These are phyloP conservation scores for Euplagia quadripunctaria DNA, from an alignment of 2,888 invertebrate genomes.

Conservation along the genomic window DNA sequence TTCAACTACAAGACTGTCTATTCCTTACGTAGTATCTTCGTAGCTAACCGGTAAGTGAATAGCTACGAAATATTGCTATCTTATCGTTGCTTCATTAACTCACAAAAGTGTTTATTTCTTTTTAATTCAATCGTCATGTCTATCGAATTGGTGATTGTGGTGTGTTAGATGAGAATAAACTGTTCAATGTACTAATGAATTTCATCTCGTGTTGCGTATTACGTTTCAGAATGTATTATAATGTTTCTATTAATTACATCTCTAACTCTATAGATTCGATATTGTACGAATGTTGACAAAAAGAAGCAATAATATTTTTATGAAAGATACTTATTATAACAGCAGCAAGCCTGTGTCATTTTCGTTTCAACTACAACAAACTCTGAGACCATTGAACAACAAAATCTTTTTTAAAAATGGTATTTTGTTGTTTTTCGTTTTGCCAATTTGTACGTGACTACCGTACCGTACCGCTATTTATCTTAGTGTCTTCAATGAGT, in stretches of 20 bases:
- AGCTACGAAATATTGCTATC: slow-evolving; percentile 26
- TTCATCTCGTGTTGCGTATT: slow-evolving; percentile 1
- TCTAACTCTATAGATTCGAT: not conserved
- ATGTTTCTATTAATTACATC: not conserved
- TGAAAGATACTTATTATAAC: no score
- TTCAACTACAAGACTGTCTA: slow-evolving; percentile 5
- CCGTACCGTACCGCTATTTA: no score
- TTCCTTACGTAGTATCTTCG: slow-evolving; percentile 34
- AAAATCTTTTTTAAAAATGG: no score
- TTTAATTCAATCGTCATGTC: slow-evolving; percentile 18
- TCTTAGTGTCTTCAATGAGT: no score
- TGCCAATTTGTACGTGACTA: no score
- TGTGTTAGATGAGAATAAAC: slow-evolving; percentile 9
- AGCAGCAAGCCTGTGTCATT: no score
- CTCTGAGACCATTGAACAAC: no score
- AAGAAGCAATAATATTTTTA: no score
- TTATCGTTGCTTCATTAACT: slow-evolving; percentile 26
- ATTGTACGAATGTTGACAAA: not conserved
- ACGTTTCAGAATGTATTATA: not conserved
- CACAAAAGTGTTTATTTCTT: slow-evolving; percentile 14
- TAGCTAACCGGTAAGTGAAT: slow-evolving; percentile 27
- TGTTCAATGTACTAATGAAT: slow-evolving; percentile 10
- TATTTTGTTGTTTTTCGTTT: no score
- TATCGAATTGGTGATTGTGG: slow-evolving; percentile 15
- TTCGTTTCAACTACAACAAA: no score